Evolutionary conservation across 2,797 vertebrate genomes (phyloP).

Genomic region (Miichthys miiuy): DNA sequence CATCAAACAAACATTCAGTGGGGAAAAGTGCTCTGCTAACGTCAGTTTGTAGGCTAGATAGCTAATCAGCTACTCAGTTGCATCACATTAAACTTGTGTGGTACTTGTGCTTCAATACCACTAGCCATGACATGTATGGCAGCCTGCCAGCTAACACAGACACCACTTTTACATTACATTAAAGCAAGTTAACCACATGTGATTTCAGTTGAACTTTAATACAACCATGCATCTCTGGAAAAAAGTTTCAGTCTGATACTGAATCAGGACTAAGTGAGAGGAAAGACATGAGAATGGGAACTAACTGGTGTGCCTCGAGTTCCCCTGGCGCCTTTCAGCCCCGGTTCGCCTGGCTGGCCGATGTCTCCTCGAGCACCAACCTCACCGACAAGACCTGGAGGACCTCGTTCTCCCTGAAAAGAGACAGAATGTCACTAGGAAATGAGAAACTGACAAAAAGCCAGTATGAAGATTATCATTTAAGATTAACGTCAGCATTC

Average conservation of each 20-base stretch:
- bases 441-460: not conserved
- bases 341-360: slow-evolving; percentile 87
- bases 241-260: not conserved
- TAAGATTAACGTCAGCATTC: not conserved
- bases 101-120: not conserved
- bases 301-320: slow-evolving; percentile 91
- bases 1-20: not conserved
- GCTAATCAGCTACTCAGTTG: not conserved
- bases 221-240: not conserved
- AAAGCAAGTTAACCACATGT: not conserved
- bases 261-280: not conserved
- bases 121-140: not conserved
- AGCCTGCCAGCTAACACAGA: not conserved
- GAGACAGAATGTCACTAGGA: slow-evolving; percentile 11
- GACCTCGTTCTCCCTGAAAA: slow-evolving; percentile 91
- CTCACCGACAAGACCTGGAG: slow-evolving; percentile 89
- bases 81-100: not conserved
- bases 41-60: not conserved
- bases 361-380: slow-evolving; percentile 85
- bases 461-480: not conserved
- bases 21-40: not conserved
- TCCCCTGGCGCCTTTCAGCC: slow-evolving; percentile 94
- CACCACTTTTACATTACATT: too few relatives aligned
- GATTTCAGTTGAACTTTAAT: not conserved
- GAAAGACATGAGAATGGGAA: slow-evolving; percentile 36